Evolutionary conservation across 2,113 vertebrate species (phyloP), one percentile per base, ranked within the genome.

Genomic region (Ptilorrhoa leucosticta): DNA sequence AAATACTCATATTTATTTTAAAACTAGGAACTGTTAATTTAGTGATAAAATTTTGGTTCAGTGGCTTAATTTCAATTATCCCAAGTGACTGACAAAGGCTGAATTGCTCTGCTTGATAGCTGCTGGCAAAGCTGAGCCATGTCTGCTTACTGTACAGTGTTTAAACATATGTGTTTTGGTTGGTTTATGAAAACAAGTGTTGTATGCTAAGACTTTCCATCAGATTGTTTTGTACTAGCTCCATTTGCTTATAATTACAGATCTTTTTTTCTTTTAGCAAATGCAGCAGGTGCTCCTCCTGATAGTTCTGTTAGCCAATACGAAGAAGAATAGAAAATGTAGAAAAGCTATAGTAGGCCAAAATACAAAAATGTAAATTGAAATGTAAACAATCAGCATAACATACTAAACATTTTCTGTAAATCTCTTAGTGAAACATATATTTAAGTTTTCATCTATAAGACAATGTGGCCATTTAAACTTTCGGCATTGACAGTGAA

Each of bases 241-340:
- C 54, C 66, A 88, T 92, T 94, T 92, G 87, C 71, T 90, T 83
- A 51, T 83, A 94, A 94, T 95, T 92, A 58, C 63, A 86, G 71
- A 83, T 77, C 0, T 28, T 69, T 86, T 91, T 82, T 84, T 87
- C 40, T 71, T 88, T 80, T 57, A 88, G 60, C 51, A 80, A 91
- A 75, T 45, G 56, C 53, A 96, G 81, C 94, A 96, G 89, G 93
- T 93, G 87, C 91, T 94, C 91, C 63, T 89, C 66, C 86, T 81
- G 87, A 84, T 94, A 96, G 81, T 86, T 95, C 90, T 79, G 53
- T 90, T 83, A 89, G 89, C 53, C 50, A 95, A 65, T 65, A 37
- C 37, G 87, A 89, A 82, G 45, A 77, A 69, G 26, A 93, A 79
- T 19, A 86, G 63, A 61, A 84, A 89, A 58, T 22, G 22, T 66